Percentiles rank a stretch among this genome's conserved stretches.
Evolutionary conservation across 1,140 invertebrate genomes (phyloP).

Genomic region (Lordiphosa mommai): DNA sequence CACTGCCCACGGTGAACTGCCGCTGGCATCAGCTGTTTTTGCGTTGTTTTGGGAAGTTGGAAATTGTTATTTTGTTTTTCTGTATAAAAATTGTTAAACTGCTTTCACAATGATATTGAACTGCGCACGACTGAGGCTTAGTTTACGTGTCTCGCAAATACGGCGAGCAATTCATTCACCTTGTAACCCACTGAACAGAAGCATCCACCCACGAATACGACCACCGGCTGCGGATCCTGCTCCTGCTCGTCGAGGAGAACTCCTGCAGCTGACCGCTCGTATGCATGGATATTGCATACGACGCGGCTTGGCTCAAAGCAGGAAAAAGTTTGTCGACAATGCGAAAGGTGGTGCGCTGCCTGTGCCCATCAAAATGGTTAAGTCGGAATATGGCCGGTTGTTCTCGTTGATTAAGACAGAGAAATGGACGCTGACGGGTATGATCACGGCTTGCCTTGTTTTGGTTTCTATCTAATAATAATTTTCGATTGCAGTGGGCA

Average conservation of each 20-base stretch:
- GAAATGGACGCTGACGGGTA: conserved; percentile 85
- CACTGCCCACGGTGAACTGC: too few species aligned
- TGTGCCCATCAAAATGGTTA: conserved; percentile 71
- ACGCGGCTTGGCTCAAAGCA: conserved; percentile 13
- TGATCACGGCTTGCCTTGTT: neutral
- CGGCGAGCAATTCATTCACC: conserved; percentile 11
- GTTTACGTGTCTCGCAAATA: conserved; percentile 38
- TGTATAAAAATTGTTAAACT: too few species aligned
- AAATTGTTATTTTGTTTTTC: too few species aligned
- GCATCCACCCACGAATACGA: neutral
- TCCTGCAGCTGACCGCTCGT: conserved; percentile 5
- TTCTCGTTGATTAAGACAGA: conserved; percentile 85
- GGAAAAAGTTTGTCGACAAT: conserved; percentile 12
- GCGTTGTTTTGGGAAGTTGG: too few species aligned
- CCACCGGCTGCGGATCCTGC: neutral
- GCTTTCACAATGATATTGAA: conserved; percentile 50
- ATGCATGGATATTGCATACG: conserved; percentile 13
- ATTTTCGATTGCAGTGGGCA: conserved; percentile 83
- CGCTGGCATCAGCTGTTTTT: too few species aligned
- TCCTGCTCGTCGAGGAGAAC: neutral
- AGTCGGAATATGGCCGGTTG: conserved; percentile 83
- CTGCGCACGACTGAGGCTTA: conserved; percentile 45
- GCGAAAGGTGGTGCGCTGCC: conserved; percentile 2
- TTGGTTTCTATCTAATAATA: neutral
- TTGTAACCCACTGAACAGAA: conserved; percentile 7